Base-by-base conservation (phyloP, 1,140 invertebrate genomes). In the Drosophila prosaltans region DNA sequence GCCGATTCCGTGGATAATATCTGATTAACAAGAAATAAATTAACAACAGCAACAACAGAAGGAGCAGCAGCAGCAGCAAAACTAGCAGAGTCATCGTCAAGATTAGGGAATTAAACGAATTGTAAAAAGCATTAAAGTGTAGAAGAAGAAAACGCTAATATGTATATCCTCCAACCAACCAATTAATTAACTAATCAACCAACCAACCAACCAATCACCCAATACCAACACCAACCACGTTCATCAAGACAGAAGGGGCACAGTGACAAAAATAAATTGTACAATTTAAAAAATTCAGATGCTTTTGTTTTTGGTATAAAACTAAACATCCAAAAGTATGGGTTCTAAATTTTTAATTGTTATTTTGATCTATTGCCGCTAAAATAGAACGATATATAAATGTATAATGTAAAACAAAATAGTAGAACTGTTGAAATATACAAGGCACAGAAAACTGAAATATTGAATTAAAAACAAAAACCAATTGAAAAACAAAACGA, bases 1-100 rank as follows among this genome's bases (percentile, higher is more conserved):
- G 95, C 94, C 72, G 96, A 97, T 93, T 94, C 96, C 81, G 96
- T 97, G 71, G 96, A 97, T 92, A 95, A 91, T 76, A 93, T 93
- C 84, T 93, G 91, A 92, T 92, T 81, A 77, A 91, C 78, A 88
- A 88, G 68, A 81, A 90, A 90, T 65, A 58, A 45, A 59, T 58
- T 43, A 63, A 26, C 40, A 59, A 66, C 30, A 57, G 58, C 26
- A 41, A 41, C 67, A 54, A 11, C 63, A 71, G 30, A 54, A 64
- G 41, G 43, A 65, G 67, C 72, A 60, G 67, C 68, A 65, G 59
- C 60, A 70, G 55, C 69, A 73, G 36, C 66, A 73, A 54, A 67
- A 58, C 65, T 64, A 45, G 70, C 62, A 58, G 72, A 78, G 69
- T 86, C 82, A 81, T 62, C 74, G 45, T 80, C 78, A 70, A 73